phyloP scores from a whole-genome alignment of 2,797 vertebrate species.

The Cephalopachus bancanus region DNA sequence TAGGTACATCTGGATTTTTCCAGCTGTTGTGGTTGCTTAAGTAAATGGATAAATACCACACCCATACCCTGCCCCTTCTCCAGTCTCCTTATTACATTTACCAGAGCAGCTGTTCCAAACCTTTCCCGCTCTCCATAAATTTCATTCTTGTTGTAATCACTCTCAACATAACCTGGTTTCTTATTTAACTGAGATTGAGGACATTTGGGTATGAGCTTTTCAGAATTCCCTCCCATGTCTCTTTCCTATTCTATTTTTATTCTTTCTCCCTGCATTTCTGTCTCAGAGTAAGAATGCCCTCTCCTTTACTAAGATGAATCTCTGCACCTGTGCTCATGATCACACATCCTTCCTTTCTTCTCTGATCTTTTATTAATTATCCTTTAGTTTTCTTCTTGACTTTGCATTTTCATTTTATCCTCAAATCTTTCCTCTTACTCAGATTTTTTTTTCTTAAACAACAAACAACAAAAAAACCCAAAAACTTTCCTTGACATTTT shows the following conservation, averaged over 20 bases:
- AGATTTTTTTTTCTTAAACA: neutral
- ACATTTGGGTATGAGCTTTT: neutral
- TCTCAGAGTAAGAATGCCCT: neutral
- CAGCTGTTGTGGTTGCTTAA: neutral
- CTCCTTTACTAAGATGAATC: neutral
- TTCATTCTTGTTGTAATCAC: neutral
- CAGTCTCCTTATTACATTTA: neutral
- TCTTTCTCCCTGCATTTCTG: neutral
- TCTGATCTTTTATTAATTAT: neutral
- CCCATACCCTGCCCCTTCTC: no score
- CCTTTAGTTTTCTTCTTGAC: neutral
- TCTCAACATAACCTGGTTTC: neutral
- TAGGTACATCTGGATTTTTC: neutral
- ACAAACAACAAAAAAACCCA: neutral
- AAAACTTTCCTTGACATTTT: neutral
- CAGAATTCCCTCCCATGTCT: neutral
- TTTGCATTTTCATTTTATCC: neutral
- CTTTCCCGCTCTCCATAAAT: neutral
- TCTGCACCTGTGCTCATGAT: neutral
- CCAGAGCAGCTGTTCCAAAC: neutral
- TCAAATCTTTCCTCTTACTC: neutral
- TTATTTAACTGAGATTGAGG: constrained; percentile 22
- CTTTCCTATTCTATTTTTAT: neutral
- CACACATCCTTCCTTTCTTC: neutral
- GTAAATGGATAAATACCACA: neutral